Base-by-base conservation (phyloP, 2,113 vertebrate genomes). In the Enhydra lutris region DNA sequence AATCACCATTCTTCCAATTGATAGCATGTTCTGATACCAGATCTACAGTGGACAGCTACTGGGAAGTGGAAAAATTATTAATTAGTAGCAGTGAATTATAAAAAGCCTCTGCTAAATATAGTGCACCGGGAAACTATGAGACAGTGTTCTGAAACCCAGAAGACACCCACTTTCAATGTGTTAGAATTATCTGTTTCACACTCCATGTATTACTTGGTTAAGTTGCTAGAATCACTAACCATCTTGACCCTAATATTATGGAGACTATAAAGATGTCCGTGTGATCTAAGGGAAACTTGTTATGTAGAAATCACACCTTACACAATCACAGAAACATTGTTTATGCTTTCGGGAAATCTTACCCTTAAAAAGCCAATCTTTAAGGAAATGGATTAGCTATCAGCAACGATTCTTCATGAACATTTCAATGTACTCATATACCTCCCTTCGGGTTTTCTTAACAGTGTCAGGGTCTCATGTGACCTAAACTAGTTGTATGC, bases 71-170 rank as follows among this genome's bases (percentile, higher is more conserved):
- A 95, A 96, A 96, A 96, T 96, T 86, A 97, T 91, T 97, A 97
- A 97, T 92, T 96, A 80, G 79, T 69, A 91, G 95, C 12, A 45
- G 42, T 74, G 71, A 82, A 95, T 93, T 97, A 95, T 47, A 91
- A 97, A 96, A 97, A 94, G 76, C 31, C 52, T 96, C 55, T 95
- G 93, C 95, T 95, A 97, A 96, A 98, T 89, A 97, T 26, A 96
- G 83, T 65, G 34, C 45, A 74, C 87, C 94, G 94, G 86, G 97
- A 98, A 98, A 96, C 69, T 98, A 96, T 78, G 42, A 87, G 42
- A 52, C 39, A 85, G 31, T 73, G 73, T 93, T 94, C 74, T 93
- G 24, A 93, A 95, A 12, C 89, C 63, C 71, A 91, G 45, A 88
- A 95, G 71, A 97, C 39, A 96, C 24, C 83, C 69, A 95, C 92